Conservation (phyloP, 2,113 vertebrate species). For the Anguilla japonica region DNA sequence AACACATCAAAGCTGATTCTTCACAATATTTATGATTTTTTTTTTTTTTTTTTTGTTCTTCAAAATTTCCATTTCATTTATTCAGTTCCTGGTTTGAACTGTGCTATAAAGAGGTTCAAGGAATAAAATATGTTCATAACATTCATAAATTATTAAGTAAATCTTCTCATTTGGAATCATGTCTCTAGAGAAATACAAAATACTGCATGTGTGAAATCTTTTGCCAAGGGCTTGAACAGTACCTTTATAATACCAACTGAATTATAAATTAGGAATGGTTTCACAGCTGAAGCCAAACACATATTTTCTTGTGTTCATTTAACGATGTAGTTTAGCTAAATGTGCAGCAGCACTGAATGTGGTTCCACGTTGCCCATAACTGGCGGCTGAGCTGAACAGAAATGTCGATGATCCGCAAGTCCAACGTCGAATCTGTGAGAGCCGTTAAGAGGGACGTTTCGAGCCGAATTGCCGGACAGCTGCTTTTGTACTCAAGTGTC, state of each 20-base stretch:
- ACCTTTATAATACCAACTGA: slow-evolving; percentile 49
- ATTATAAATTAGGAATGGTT: slow-evolving; percentile 66
- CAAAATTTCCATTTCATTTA: too few species aligned
- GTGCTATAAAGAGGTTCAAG: too few species aligned
- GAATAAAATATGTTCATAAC: too few species aligned
- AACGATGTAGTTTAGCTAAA: slow-evolving; percentile 64
- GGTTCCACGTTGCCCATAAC: slow-evolving; percentile 69
- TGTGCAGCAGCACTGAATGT: slow-evolving; percentile 59
- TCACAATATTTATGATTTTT: not conserved
- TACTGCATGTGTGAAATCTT: slow-evolving; percentile 34
- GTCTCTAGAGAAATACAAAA: not conserved
- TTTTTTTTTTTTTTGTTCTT: not conserved
- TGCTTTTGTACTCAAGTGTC: slow-evolving; percentile 29
- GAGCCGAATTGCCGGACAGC: slow-evolving; percentile 53
- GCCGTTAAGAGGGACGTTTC: slow-evolving; percentile 58
- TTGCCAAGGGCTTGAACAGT: slow-evolving; percentile 45
- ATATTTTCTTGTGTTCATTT: slow-evolving; percentile 71
- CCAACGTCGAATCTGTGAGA: slow-evolving; percentile 71
- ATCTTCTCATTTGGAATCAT: not conserved
- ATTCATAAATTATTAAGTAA: not conserved
- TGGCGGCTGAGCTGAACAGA: slow-evolving; percentile 66
- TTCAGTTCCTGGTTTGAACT: too few species aligned
- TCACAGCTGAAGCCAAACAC: slow-evolving; percentile 61
- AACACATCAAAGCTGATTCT: not conserved
- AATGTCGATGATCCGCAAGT: slow-evolving; percentile 63